Conservation (phyloP, 2,797 vertebrate genomes). For the Nyctibius grandis region DNA sequence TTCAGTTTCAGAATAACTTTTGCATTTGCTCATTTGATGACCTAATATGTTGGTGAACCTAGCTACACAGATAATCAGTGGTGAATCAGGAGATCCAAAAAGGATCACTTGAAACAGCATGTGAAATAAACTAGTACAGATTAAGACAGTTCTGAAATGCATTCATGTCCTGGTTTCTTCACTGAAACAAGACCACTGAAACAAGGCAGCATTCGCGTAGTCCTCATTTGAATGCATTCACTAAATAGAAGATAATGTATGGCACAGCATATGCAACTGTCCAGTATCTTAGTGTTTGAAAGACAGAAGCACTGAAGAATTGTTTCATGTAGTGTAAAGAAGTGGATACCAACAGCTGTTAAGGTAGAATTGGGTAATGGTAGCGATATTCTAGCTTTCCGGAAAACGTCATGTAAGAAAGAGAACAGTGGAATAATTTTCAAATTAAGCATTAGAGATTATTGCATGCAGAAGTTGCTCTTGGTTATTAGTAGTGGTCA, state of each 20-base stretch:
- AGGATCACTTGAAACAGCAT: background rate
- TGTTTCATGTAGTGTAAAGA: background rate
- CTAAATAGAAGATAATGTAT: background rate
- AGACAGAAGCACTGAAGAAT: background rate
- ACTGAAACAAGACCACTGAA: background rate
- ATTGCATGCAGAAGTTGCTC: background rate
- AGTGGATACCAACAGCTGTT: background rate
- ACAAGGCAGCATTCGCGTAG: background rate
- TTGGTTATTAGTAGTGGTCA: background rate
- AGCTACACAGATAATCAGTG: background rate
- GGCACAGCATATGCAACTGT: background rate
- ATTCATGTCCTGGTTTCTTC: background rate
- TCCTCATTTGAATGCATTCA: background rate
- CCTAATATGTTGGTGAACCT: background rate
- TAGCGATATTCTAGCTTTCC: background rate
- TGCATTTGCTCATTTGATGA: background rate
- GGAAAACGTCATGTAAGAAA: background rate
- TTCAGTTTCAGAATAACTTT: background rate
- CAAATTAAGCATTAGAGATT: background rate
- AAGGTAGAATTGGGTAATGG: background rate
- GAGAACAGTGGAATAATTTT: background rate
- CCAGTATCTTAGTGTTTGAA: background rate
- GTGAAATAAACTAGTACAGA: background rate
- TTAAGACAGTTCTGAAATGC: background rate
- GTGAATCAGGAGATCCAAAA: background rate